Evolutionary conservation across 1,140 invertebrate genomes (phyloP).

Genomic region (Arctopsyche grandis): DNA sequence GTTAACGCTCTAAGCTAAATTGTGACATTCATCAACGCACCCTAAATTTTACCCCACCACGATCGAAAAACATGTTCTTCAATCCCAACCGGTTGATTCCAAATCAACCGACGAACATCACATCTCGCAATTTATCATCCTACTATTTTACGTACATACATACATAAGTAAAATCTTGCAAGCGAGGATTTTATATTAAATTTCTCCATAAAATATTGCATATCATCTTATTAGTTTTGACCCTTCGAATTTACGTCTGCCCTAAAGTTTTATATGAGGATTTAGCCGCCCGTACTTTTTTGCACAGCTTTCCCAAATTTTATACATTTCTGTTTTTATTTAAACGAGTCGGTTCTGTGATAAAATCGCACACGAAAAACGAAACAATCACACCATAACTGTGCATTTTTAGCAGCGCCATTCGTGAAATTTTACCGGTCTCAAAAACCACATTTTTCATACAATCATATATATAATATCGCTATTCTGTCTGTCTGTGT

Average conservation of each 20-base stretch:
- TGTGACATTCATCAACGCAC: slow-evolving; percentile 18
- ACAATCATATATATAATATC: no score
- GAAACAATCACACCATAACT: no score
- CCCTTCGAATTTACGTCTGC: slow-evolving; percentile 7
- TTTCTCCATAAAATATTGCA: background rate
- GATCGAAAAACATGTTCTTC: background rate
- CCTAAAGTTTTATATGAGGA: background rate
- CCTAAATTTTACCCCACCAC: background rate
- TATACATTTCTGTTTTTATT: no score
- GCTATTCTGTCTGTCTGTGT: no score
- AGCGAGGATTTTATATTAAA: background rate
- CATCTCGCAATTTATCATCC: background rate
- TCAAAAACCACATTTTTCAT: no score
- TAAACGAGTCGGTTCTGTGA: no score
- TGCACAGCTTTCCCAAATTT: no score
- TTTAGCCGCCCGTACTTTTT: background rate
- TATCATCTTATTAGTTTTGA: slow-evolving; percentile 1
- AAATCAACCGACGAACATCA: background rate
- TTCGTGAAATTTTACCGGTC: no score
- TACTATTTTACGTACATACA: no score
- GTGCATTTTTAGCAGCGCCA: no score
- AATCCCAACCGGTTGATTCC: background rate
- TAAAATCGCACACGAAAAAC: no score
- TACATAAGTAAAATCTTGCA: background rate
- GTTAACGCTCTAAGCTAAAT: slow-evolving; percentile 25